Evolutionary conservation across 2,888 invertebrate genomes (phyloP).

Genomic region (Resseliella maxima): DNA sequence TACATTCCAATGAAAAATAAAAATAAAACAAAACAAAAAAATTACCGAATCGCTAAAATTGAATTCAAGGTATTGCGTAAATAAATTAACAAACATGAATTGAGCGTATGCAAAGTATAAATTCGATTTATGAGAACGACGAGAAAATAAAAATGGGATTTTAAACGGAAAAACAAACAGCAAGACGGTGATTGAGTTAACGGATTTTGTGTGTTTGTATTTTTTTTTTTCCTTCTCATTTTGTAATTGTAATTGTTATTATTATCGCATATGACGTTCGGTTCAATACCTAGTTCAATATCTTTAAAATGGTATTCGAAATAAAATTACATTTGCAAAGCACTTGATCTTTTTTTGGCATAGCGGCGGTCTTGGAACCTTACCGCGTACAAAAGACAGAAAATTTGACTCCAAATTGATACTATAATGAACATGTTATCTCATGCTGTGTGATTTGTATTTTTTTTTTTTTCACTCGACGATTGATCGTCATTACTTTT

Average conservation of each 20-base stretch:
- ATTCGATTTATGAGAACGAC: neutral
- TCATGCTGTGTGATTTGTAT: conserved; percentile 40
- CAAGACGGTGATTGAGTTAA: neutral
- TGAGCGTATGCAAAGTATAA: neutral
- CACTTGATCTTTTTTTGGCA: neutral
- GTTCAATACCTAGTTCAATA: conserved; percentile 4
- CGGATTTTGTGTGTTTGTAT: neutral
- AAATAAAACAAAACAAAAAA: neutral
- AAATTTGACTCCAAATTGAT: neutral
- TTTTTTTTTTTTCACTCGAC: neutral
- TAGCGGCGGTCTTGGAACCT: neutral
- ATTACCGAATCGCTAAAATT: neutral
- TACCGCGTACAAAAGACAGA: neutral
- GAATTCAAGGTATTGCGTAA: conserved; percentile 20
- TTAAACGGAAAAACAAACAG: neutral
- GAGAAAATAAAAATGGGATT: neutral
- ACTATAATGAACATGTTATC: conserved; percentile 27
- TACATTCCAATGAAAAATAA: neutral
- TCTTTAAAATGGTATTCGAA: too few species aligned
- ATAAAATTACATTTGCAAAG: neutral
- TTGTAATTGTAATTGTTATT: neutral
- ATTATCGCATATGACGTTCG: conserved; percentile 13
- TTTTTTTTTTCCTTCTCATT: too few species aligned
- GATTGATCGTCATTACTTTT: neutral
- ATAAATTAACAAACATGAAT: neutral